Base-by-base conservation (phyloP, 2,888 invertebrate genomes). In the Acrobasis repandana region DNA sequence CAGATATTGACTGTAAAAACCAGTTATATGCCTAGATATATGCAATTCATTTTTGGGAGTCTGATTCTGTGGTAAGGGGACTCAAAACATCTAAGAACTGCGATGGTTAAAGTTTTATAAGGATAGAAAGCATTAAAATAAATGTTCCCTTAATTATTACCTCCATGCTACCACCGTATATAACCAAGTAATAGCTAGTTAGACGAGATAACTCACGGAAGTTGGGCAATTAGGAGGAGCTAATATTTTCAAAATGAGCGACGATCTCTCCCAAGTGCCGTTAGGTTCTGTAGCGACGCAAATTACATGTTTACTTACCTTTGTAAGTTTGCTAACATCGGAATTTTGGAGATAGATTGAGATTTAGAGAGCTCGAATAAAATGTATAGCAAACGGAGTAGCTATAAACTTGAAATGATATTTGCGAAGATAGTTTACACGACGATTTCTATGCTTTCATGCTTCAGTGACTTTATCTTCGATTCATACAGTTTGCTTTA, bases 241-340 rank as follows among this genome's bases (percentile, higher is more conserved):
- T 79, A 76, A 83, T 83, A 83, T 80, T 83, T 82, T 82, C 76
- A 73, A 73, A 77, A 81, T 80, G 76, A 82, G 76, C 74, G 61
- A 77, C 75, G 74, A 80, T 82, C 69, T 78, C 82, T 79, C 80
- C 68, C 71, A 73, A 77, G 81, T 73, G 72, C 73, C 75, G 72
- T 83, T 78, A 74, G 63, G 76, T 72, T 71, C 69, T 66, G 61
- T 63, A 67, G 62, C 60, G 60, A 60, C 63, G 59, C 58, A 62
- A 60, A 64, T 65, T 64, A 62, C 57, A 57, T 63, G 62, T 43
- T 58, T 49, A 56, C 58, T 49, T 62, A 56, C 43, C 48, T 54
- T 61, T 52, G 38, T 47, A 28, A 61, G 58, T 61, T 57, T 56
- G 15, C 15, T 28, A 48, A 48, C 48, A 48, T 34, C 57, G 11